Conservation (phyloP, 2,113 vertebrate genomes). For the Hippocampus mohnikei region DNA sequence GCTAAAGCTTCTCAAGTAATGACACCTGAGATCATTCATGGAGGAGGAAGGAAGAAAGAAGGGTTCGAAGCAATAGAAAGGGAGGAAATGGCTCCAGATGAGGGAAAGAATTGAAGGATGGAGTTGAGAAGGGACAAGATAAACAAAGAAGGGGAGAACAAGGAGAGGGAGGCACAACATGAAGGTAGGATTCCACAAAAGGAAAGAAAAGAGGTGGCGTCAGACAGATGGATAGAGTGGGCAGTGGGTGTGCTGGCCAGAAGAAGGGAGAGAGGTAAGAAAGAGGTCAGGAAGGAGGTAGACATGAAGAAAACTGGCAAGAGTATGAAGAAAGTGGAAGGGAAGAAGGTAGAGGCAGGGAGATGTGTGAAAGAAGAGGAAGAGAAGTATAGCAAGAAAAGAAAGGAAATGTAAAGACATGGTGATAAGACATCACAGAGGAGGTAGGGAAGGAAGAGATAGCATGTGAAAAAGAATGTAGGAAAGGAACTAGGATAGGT, state of each 20-base stretch:
- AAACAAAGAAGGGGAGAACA: neutral
- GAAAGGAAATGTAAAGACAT: too few species aligned
- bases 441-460: neutral
- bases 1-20: slow-evolving; percentile 33
- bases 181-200: slow-evolving; percentile 6
- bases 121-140: neutral
- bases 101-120: slow-evolving; percentile 17
- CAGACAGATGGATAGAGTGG: neutral
- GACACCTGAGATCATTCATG: slow-evolving; percentile 37
- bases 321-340: too few species aligned
- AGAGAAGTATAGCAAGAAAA: neutral
- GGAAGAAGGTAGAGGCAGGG: neutral
- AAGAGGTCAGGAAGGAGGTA: neutral
- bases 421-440: neutral
- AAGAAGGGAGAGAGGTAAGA: slow-evolving; percentile 17
- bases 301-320: too few species aligned
- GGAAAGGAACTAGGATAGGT: too few species aligned
- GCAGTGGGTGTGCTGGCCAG: slow-evolving; percentile 10
- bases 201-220: neutral
- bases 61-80: neutral
- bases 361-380: slow-evolving; percentile 18
- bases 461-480: neutral
- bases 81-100: neutral
- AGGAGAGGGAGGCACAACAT: slow-evolving; percentile 9
- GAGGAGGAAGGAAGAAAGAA: neutral